Evolutionary conservation across 2,888 invertebrate genomes (phyloP).

Genomic region (Brenthis daphne): DNA sequence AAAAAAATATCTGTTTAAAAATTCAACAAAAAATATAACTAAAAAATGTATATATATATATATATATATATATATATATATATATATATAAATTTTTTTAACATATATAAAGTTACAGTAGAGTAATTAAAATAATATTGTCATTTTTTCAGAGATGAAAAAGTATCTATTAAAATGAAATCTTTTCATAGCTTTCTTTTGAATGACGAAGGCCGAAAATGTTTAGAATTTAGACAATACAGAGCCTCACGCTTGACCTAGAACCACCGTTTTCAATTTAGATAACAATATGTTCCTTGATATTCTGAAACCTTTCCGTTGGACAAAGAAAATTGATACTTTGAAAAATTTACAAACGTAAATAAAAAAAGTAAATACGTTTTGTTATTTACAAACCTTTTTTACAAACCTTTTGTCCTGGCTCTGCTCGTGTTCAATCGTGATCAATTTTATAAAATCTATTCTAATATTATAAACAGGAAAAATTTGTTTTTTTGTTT

Average conservation of each 20-base stretch:
- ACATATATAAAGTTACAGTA: too few relatives aligned
- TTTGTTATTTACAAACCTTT: too few relatives aligned
- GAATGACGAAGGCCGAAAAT: constrained; percentile 14
- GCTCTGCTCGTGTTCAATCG: too few relatives aligned
- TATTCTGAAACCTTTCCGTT: constrained; percentile 19
- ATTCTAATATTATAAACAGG: too few relatives aligned
- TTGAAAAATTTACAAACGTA: constrained; percentile 2
- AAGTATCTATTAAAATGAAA: not conserved
- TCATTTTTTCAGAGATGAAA: not conserved
- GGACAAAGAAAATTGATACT: constrained; percentile 10
- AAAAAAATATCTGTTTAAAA: too few relatives aligned
- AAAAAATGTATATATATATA: too few relatives aligned
- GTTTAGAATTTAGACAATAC: constrained; percentile 24
- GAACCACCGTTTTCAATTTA: constrained; percentile 8
- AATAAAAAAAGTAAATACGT: not conserved
- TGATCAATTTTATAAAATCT: too few relatives aligned
- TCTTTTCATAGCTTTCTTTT: constrained; percentile 6
- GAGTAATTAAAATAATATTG: not conserved
- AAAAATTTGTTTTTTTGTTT: too few relatives aligned
- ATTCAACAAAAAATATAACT: too few relatives aligned
- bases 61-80: too few relatives aligned
- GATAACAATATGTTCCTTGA: constrained; percentile 23
- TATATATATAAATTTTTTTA: too few relatives aligned
- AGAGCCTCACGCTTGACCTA: constrained; percentile 23
- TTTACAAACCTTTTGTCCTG: too few relatives aligned